A percentile compares a stretch with the other conserved stretches of the same genome.
These are phyloP conservation scores for Synanthedon andrenaeformis DNA, from an alignment of 2,888 invertebrate species.

Conservation along the genomic window DNA sequence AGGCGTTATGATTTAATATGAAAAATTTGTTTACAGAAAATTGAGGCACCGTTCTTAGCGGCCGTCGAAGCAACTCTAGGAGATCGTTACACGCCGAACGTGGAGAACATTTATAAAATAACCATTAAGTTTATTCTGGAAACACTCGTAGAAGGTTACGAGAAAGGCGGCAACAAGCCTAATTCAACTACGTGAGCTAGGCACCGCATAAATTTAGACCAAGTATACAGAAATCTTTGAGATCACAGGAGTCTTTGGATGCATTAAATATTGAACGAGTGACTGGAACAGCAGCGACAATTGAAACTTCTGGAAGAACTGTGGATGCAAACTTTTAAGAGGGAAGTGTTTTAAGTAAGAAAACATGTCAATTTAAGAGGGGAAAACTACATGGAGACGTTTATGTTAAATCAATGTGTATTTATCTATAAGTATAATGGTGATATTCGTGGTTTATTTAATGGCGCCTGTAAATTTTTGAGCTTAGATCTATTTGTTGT, in stretches of 20 bases:
- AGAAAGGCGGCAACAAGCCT: slow-evolving; percentile 51
- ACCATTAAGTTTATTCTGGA: slow-evolving; percentile 92
- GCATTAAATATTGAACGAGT: background rate
- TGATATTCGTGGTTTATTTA: background rate
- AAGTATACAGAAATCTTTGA: background rate
- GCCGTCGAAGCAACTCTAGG: slow-evolving; percentile 88
- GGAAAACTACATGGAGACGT: background rate
- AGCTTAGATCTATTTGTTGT: background rate
- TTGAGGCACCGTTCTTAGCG: slow-evolving; percentile 88
- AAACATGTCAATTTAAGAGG: background rate
- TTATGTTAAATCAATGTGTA: background rate
- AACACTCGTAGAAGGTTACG: slow-evolving; percentile 84
- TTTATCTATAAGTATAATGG: background rate
- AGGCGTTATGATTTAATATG: background rate
- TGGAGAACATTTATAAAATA: slow-evolving; percentile 89
- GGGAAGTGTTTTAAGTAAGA: background rate
- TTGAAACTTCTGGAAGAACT: background rate
- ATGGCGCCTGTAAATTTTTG: background rate
- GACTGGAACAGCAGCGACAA: background rate
- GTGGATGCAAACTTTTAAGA: background rate
- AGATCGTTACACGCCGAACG: slow-evolving; percentile 90
- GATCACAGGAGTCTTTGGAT: background rate
- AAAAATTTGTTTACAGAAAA: slow-evolving; percentile 76
- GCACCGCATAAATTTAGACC: background rate
- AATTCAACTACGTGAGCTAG: slow-evolving; percentile 34